Percentiles rank a stretch among this genome's conserved stretches.
Evolutionary conservation across 53 echinoderm and acorn worm species (phyloP).

Genomic region (Temnopleurus reevesii): DNA sequence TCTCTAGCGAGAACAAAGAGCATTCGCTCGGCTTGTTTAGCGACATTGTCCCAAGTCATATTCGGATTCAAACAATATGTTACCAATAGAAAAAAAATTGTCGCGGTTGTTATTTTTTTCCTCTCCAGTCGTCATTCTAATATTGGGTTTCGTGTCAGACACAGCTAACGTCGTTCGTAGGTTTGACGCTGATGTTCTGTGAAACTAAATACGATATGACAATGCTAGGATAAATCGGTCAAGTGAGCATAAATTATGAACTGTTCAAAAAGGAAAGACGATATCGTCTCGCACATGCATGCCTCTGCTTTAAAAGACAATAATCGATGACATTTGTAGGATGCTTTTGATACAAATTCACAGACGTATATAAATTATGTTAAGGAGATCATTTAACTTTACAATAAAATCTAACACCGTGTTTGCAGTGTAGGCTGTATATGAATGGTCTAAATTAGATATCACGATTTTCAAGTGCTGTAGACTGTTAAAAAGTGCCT

Average conservation of each 20-base stretch:
- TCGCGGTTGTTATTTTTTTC: background rate
- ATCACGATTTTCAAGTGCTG: background rate
- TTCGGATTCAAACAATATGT: constrained; percentile 41
- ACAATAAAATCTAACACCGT: background rate
- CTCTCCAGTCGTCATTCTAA: background rate
- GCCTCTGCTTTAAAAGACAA: background rate
- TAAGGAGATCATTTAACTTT: background rate
- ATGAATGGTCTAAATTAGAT: too few relatives aligned
- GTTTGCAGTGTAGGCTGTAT: background rate
- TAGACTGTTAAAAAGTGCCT: background rate
- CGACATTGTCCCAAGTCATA: constrained; percentile 11
- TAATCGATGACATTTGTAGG: constrained; percentile 24
- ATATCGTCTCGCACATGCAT: background rate
- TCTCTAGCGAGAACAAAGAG: constrained; percentile 50
- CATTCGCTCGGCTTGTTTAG: constrained; percentile 44
- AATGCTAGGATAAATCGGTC: constrained; percentile 36
- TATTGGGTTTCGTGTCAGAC: constrained; percentile 38
- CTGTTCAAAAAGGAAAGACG: background rate
- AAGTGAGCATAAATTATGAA: constrained; percentile 10
- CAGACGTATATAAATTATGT: background rate
- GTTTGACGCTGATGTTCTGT: background rate
- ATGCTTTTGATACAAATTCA: background rate
- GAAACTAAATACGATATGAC: constrained; percentile 25
- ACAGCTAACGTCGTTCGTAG: constrained; percentile 2
- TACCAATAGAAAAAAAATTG: constrained; percentile 37